phyloP scores from a whole-genome alignment of 2,113 vertebrate genomes.

The Oncorhynchus nerka region DNA sequence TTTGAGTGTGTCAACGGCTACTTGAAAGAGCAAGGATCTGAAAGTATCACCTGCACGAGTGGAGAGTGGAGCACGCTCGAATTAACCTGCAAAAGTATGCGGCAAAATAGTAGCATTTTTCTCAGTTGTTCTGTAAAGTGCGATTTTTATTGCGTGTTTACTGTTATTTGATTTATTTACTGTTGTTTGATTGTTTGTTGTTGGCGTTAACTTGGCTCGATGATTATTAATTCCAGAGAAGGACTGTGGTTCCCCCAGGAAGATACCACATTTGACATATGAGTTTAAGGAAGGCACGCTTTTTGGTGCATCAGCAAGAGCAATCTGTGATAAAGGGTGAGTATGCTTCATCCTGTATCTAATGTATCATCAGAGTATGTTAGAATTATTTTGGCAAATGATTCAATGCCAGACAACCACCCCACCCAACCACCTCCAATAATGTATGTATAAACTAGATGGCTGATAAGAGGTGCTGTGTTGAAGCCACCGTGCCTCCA shows the following conservation, averaged over 20 bases:
- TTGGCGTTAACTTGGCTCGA: too few species aligned
- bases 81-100: conserved; percentile 63
- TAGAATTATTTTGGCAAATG: neutral
- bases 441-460: too few species aligned
- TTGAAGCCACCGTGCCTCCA: too few species aligned
- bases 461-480: too few species aligned
- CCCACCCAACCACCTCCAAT: neutral
- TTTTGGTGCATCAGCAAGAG: conserved; percentile 18
- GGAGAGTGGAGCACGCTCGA: conserved; percentile 41
- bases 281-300: conserved; percentile 19
- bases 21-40: conserved; percentile 18
- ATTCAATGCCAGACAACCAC: neutral
- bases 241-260: conserved; percentile 43
- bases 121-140: neutral
- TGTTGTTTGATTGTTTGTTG: neutral
- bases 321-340: conserved; percentile 62
- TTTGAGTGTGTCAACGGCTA: conserved; percentile 54
- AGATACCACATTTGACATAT: conserved; percentile 36
- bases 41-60: conserved; percentile 15
- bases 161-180: neutral
- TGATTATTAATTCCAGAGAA: conserved; percentile 46
- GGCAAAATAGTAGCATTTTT: neutral
- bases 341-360: conserved; percentile 12
- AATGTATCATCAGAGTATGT: neutral
- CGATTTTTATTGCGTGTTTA: neutral